Percentiles rank a stretch among this genome's conserved stretches.
phyloP scores from a whole-genome alignment of 2,113 vertebrate genomes.

The Pandion haliaetus region DNA sequence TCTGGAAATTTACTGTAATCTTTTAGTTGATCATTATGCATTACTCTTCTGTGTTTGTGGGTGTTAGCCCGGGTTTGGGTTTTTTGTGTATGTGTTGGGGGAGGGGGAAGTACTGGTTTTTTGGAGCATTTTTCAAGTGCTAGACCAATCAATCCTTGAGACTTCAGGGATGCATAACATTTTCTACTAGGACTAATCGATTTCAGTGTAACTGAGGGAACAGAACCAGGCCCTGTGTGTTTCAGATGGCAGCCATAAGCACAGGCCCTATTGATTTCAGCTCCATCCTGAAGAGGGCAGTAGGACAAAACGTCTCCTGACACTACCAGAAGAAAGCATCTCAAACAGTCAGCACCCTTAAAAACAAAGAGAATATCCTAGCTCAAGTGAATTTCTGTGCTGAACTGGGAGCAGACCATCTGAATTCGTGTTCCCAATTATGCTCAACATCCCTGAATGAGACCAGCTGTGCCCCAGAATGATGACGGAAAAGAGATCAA shows the following conservation, averaged over 20 bases:
- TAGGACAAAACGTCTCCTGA: slow-evolving; percentile 8
- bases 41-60: neutral
- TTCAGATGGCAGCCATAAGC: neutral
- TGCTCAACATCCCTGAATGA: neutral
- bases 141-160: neutral
- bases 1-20: neutral
- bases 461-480: neutral
- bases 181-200: neutral
- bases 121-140: neutral
- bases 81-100: neutral
- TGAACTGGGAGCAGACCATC: neutral
- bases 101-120: neutral
- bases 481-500: neutral
- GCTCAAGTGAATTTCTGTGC: neutral
- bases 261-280: neutral
- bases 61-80: neutral
- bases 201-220: neutral
- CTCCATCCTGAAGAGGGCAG: neutral
- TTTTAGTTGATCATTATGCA: neutral
- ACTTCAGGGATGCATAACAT: neutral
- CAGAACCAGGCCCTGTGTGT: neutral
- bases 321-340: neutral
- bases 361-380: neutral
- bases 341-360: neutral
- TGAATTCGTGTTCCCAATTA: neutral